A percentile compares a stretch with the other conserved stretches of the same genome.
These are phyloP conservation scores for Parasteatoda tepidariorum DNA, from an alignment of 1,140 invertebrate genomes.

Conservation along the genomic window DNA sequence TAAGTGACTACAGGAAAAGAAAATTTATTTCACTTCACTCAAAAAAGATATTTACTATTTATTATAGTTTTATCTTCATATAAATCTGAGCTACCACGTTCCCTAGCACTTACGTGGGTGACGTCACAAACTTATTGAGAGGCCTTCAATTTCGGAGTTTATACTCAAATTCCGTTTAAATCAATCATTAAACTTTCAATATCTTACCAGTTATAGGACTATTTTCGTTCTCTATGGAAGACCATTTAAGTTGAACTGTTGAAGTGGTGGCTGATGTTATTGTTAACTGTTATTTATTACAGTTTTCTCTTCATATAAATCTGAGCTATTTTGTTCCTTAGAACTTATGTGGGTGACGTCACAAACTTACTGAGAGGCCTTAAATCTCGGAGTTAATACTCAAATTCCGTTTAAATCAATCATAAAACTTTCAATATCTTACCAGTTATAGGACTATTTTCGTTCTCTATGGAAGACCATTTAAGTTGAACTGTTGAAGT, in stretches of 20 bases:
- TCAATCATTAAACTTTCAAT: neutral
- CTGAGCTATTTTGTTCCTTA: no score
- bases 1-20: no score
- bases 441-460: slow-evolving; percentile 51
- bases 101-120: no score
- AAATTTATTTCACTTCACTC: no score
- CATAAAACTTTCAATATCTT: neutral
- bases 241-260: slow-evolving; percentile 63
- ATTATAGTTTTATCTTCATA: no score
- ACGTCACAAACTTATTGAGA: no score
- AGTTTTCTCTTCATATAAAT: no score
- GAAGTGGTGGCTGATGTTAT: slow-evolving; percentile 58
- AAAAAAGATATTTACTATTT: no score
- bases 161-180: neutral
- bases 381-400: neutral
- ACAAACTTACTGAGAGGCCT: no score
- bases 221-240: slow-evolving; percentile 35
- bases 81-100: no score
- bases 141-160: neutral
- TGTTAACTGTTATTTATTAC: no score
- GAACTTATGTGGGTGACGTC: no score
- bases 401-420: neutral
- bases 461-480: slow-evolving; percentile 56
- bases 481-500: slow-evolving; percentile 62
- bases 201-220: slow-evolving; percentile 47